A percentile compares a stretch with the other conserved stretches of the same genome.
Conservation (phyloP, 2,888 invertebrate genomes). For the Euphydryas editha region DNA sequence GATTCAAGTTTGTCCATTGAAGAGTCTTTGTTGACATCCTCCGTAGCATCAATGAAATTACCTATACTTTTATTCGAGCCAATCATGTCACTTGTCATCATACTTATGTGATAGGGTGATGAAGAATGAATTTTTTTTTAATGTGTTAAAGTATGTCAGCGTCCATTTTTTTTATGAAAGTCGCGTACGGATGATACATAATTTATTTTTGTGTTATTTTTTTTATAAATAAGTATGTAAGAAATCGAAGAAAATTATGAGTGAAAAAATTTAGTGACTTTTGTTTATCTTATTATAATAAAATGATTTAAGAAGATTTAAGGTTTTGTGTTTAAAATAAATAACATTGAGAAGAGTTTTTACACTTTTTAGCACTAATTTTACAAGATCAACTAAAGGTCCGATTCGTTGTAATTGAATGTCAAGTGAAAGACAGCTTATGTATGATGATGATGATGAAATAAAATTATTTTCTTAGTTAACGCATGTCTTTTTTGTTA, state of each 20-base stretch:
- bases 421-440: background rate
- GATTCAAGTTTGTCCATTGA: constrained; percentile 47
- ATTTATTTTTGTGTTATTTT: background rate
- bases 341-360: background rate
- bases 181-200: too few species aligned
- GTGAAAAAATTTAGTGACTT: background rate
- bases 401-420: background rate
- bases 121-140: too few species aligned
- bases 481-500: background rate
- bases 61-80: background rate
- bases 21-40: constrained; percentile 21
- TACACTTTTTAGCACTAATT: background rate
- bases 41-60: constrained; percentile 18
- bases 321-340: constrained; percentile 1
- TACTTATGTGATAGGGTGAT: background rate
- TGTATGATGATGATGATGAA: too few species aligned
- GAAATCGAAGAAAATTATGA: background rate
- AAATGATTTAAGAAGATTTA: background rate
- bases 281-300: too few species aligned
- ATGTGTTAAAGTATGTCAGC: too few species aligned
- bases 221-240: background rate
- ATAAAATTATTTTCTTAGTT: background rate
- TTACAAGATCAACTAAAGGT: background rate
- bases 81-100: constrained; percentile 1
- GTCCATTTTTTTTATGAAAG: too few species aligned